Base-by-base conservation (phyloP, 2,113 vertebrate species). In the Calyptomena viridis region DNA sequence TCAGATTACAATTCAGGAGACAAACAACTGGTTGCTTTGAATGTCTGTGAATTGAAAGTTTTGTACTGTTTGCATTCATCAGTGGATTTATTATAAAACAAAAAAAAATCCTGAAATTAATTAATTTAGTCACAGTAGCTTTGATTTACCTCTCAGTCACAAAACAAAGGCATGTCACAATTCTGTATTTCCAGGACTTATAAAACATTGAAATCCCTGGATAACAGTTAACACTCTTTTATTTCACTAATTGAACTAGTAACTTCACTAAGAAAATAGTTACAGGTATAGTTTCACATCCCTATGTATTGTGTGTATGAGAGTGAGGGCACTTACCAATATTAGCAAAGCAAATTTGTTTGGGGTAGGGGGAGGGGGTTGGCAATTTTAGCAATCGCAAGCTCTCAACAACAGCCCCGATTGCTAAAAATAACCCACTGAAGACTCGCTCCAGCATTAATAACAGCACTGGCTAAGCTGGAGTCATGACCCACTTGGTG, bases 401-500 rank as follows among this genome's bases (percentile, higher is more conserved):
- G n/a, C n/a, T 95, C 95, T 95, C 92, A 81, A 80, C 92, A 95
- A 87, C 89, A 84, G 93, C 90, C 71, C 74, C 3, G 75, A 21
- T 1, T 39, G 69, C 96, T 97, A 97, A 97, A 96, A 97, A 97
- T 96, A 97, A 75, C 83, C 53, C 0, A 1, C 87, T 52, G 66
- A 84, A 78, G 88, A 14, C 84, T 93, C 11, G 79, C 76, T 89
- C 66, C 93, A 37, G 94, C 90, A 86, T 92, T 91, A 97, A 71
- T 42, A 91, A 94, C 92, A 82, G 82, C 0, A 1, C 74, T 81
- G 88, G 89, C 73, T 95, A 72, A 75, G 94, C 95, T 83, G 90
- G 94, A 97, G 95, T 72, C 91, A 77, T 85, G 89, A 90, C 92
- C 93, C 77, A 88, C 76, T 94, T 58, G 85, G 92, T 95, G 87